Evolutionary conservation across 2,888 invertebrate genomes (phyloP), one percentile per base, ranked within the genome.

Genomic region (Drosophila pullipes): DNA sequence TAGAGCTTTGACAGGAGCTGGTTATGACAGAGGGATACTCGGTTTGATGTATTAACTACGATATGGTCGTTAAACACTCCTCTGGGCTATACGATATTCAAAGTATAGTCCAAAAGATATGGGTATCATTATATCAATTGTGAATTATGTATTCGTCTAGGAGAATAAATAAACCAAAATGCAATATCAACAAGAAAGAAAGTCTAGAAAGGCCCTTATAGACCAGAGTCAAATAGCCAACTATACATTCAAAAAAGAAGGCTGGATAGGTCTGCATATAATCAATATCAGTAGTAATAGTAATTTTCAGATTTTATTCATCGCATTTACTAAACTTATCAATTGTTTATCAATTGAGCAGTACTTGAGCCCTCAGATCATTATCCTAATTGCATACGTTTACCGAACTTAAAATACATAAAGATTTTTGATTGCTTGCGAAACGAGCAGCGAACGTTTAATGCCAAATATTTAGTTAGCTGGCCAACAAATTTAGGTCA

Each of bases 401-500:
- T 22, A 68, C 9, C 47, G 47, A 54, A 37, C 69, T 58, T 37
- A 47, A 55, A 64, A 62, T 65, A 47, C 13, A 47, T 10, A 53
- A 9, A 33, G 31, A 11, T 28, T 47, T 63, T 31, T 55, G 37
- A 62, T 74, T 30, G 41, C 61, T n/a, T 57, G 47, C 60, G 47
- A 54, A 62, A 11, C 31, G 61, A 64, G 52, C 49, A 58, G 66
- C n/a, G 28, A 52, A 62, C 74, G 71, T 70, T 85, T 81, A 78
- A 86, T 82, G 74, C 54, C 69, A 84, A 87, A 78, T 84, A 84
- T 86, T 84, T 87, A 67, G 69, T n/a, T 11, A 25, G 54, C 41
- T 58, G 66, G 67, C 60, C 65, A 58, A 54, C 68, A 50, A 67
- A 84, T 81, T 71, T 66, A 58, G 70, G 87, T 81, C 84, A 84